Percentiles rank a stretch among this genome's conserved stretches.
These are phyloP conservation scores for Zosterops borbonicus DNA, from an alignment of 2,113 vertebrate species.

Conservation along the genomic window DNA sequence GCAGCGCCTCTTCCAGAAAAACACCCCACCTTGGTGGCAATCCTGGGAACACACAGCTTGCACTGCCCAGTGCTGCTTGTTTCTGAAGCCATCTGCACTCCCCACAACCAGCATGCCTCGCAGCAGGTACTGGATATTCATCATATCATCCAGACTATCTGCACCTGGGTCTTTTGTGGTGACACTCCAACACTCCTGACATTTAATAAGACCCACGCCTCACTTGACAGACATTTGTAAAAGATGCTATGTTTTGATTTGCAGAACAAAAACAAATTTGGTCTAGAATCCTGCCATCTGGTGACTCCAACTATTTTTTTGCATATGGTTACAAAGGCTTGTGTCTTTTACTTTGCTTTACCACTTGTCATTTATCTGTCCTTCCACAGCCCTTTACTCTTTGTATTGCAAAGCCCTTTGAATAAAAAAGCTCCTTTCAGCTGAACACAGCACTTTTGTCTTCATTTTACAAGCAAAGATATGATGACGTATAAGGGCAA, in stretches of 20 bases:
- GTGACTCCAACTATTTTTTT: slow-evolving; percentile 23
- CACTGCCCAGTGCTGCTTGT: neutral
- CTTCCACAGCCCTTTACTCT: neutral
- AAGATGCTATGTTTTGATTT: neutral
- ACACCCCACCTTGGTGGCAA: neutral
- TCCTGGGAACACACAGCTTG: neutral
- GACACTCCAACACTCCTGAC: neutral
- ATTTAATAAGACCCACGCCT: neutral
- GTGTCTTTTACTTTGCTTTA: neutral
- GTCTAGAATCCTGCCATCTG: slow-evolving; percentile 41
- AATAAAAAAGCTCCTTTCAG: neutral
- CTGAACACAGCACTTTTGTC: neutral
- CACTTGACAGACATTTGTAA: neutral
- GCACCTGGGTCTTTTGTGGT: neutral
- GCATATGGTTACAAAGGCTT: neutral
- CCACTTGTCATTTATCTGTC: neutral
- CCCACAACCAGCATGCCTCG: accelerated
- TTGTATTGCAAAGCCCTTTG: neutral
- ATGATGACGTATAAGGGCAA: neutral
- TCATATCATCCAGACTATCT: neutral
- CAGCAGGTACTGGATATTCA: neutral
- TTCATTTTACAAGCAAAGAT: neutral
- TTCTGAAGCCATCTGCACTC: neutral
- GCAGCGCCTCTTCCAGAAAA: neutral
- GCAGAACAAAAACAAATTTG: neutral